Conservation (phyloP, 2,888 invertebrate genomes). For the Erebia ligea region DNA sequence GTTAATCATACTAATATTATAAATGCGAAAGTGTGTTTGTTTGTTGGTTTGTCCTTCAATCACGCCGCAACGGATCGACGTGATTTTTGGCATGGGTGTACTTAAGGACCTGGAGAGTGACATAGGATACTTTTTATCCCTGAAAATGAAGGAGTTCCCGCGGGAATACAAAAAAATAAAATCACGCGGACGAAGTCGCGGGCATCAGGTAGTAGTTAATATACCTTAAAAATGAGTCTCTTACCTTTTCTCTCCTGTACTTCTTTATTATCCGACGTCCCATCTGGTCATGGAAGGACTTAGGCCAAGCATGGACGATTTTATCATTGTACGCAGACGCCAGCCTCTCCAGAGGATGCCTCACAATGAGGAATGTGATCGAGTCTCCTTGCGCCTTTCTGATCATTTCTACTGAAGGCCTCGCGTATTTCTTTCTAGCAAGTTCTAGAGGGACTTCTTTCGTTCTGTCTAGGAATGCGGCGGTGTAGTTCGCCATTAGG, state of each 20-base stretch:
- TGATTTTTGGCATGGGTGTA: too few relatives aligned
- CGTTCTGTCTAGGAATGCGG: slow-evolving; percentile 89
- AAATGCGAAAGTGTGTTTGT: too few relatives aligned
- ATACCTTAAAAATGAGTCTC: neutral
- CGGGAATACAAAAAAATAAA: too few relatives aligned
- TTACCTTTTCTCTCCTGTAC: slow-evolving; percentile 84
- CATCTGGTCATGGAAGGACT: slow-evolving; percentile 91
- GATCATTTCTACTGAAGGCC: slow-evolving; percentile 88
- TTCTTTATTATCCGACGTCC: slow-evolving; percentile 90
- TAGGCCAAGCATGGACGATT: slow-evolving; percentile 91
- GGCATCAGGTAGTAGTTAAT: too few relatives aligned
- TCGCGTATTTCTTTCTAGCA: slow-evolving; percentile 90
- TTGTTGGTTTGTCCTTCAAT: too few relatives aligned
- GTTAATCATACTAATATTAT: too few relatives aligned
- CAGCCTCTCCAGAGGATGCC: slow-evolving; percentile 91
- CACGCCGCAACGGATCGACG: too few relatives aligned
- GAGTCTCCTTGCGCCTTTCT: slow-evolving; percentile 89
- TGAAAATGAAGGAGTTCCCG: too few relatives aligned
- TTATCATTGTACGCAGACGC: slow-evolving; percentile 93
- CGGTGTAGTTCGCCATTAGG: slow-evolving; percentile 91
- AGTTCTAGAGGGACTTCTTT: slow-evolving; percentile 90
- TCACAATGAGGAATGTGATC: slow-evolving; percentile 90
- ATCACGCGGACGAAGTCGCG: too few relatives aligned
- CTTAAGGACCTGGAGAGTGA: too few relatives aligned
- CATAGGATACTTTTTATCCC: too few relatives aligned